Conservation (phyloP, 2,113 vertebrate species). For the Oncorhynchus clarkii region DNA sequence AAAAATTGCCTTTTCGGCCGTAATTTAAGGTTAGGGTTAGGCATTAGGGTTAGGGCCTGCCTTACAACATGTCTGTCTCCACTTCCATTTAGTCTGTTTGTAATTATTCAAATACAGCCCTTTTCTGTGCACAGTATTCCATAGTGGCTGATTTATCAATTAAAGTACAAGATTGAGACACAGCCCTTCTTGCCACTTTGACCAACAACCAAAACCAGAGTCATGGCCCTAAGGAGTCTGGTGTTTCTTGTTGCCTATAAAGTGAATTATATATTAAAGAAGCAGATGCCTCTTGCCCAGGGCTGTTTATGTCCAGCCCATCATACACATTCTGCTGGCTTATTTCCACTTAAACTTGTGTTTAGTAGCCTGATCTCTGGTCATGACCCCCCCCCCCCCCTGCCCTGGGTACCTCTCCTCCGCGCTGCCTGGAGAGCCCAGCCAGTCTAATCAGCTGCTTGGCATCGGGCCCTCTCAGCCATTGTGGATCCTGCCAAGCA, state of each 20-base stretch:
- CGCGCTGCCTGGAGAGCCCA: slow-evolving; percentile 57
- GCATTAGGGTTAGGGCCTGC: background rate
- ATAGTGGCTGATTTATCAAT: background rate
- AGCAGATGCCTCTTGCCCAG: slow-evolving; percentile 67
- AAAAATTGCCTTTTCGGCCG: no score
- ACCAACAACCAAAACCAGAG: slow-evolving; percentile 39
- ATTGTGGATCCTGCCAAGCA: slow-evolving; percentile 59
- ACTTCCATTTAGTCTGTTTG: background rate
- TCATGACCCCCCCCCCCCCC: slow-evolving; percentile 53
- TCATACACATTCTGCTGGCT: slow-evolving; percentile 63
- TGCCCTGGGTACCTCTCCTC: slow-evolving; percentile 61
- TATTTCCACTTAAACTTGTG: slow-evolving; percentile 69
- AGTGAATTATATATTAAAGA: slow-evolving; percentile 73
- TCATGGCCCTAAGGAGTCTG: slow-evolving; percentile 52
- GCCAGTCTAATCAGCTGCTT: slow-evolving; percentile 67
- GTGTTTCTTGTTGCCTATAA: slow-evolving; percentile 51
- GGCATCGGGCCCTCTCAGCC: slow-evolving; percentile 59
- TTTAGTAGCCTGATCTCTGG: slow-evolving; percentile 64
- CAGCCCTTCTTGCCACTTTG: background rate
- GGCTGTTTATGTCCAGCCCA: slow-evolving; percentile 67
- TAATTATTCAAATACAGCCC: background rate
- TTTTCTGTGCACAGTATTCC: background rate
- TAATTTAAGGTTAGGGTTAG: no score
- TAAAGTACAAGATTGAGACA: background rate
- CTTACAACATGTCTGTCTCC: background rate